Evolutionary conservation across 2,888 invertebrate genomes (phyloP).

Genomic region (Mesopsocus fuscifrons): DNA sequence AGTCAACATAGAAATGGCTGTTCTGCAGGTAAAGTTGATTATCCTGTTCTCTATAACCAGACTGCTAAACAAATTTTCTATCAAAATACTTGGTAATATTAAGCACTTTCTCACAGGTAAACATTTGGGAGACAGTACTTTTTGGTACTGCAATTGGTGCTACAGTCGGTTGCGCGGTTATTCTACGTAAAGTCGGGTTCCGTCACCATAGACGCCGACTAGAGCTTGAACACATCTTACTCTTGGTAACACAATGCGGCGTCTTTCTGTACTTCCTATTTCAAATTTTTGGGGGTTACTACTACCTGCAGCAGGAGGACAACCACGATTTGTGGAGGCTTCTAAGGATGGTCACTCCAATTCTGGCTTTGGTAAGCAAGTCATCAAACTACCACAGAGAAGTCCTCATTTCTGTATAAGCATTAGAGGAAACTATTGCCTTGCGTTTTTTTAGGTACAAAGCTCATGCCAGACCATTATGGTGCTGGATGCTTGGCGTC

Average conservation of each 20-base stretch:
- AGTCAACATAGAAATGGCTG: conserved; percentile 27
- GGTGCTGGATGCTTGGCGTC: conserved; percentile 40
- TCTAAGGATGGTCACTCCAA: conserved; percentile 5
- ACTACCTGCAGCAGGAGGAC: not conserved
- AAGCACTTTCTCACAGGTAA: conserved; percentile 28
- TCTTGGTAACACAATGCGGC: conserved; percentile 31
- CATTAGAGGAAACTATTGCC: not conserved
- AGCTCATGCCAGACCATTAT: conserved; percentile 23
- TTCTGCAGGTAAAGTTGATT: conserved; percentile 21
- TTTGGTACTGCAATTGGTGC: conserved; percentile 24
- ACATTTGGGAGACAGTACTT: conserved; percentile 30
- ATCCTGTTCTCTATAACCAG: too few species aligned
- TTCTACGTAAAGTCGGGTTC: conserved; percentile 21
- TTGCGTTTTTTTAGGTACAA: conserved; percentile 22
- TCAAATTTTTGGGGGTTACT: conserved; percentile 17
- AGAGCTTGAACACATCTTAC: conserved; percentile 27
- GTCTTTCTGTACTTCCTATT: conserved; percentile 29
- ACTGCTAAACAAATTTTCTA: too few species aligned
- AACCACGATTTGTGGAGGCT: not conserved
- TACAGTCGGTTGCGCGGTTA: conserved; percentile 24
- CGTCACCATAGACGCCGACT: conserved; percentile 21
- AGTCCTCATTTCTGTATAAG: too few species aligned
- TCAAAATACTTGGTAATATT: too few species aligned
- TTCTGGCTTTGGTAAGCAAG: conserved; percentile 1
- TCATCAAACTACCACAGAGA: too few species aligned